Evolutionary conservation across 2,797 vertebrate genomes (phyloP).

Genomic region (Euthynnus affinis): DNA sequence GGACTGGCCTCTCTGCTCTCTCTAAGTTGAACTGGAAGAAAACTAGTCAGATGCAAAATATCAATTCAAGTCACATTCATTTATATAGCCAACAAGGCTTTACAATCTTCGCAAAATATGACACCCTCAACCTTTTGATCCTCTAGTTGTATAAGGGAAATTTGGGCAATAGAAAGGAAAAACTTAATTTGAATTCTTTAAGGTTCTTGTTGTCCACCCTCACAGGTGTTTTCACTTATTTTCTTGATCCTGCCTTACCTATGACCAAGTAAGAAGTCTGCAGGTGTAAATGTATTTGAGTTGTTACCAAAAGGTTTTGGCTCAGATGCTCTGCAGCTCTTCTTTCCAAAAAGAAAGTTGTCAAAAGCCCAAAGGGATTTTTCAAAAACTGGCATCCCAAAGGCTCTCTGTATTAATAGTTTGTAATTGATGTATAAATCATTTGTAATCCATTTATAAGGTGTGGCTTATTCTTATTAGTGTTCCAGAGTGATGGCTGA

Average conservation of each 20-base stretch:
- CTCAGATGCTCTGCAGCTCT: background rate
- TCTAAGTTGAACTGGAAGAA: background rate
- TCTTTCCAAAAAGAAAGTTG: background rate
- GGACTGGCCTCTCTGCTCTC: background rate
- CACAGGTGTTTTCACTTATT: slow-evolving; percentile 15
- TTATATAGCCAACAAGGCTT: too few species aligned
- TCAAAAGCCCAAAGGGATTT: background rate
- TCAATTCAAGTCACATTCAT: background rate
- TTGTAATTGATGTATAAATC: background rate
- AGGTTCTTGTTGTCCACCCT: background rate
- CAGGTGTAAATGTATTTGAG: too few species aligned
- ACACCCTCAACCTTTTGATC: too few species aligned
- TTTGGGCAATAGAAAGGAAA: background rate
- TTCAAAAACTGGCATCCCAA: background rate
- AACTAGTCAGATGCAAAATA: background rate
- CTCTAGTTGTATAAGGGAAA: background rate
- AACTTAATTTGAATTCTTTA: background rate
- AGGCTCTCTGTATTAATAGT: background rate
- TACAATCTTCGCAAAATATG: too few species aligned
- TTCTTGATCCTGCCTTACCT: background rate
- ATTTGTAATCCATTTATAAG: background rate
- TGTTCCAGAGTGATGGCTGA: background rate
- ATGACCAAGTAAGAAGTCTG: background rate
- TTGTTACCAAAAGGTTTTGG: background rate
- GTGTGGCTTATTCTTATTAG: background rate